phyloP scores from a whole-genome alignment of 1,140 invertebrate genomes.

The Procambarus clarkii region DNA sequence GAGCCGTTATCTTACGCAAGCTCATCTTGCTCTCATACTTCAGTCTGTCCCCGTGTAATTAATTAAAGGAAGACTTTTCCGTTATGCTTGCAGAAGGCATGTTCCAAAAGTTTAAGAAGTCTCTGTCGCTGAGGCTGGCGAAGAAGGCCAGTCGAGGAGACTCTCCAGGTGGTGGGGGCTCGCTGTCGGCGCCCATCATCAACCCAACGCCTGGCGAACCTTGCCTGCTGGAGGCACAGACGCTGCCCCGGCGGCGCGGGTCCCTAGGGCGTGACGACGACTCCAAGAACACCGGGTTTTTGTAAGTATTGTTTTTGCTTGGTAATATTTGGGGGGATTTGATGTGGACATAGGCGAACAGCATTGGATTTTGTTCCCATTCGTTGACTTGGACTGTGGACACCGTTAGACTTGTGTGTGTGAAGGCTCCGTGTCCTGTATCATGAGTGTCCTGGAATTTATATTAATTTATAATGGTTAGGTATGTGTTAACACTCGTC shows the following conservation, averaged over 20 bases:
- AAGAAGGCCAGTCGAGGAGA: constrained; percentile 47
- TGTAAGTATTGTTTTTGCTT: constrained; percentile 28
- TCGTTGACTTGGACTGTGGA: too few relatives aligned
- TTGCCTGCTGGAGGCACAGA: constrained; percentile 13
- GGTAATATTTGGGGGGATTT: too few relatives aligned
- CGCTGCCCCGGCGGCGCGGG: constrained; percentile 42
- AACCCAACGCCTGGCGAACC: neutral
- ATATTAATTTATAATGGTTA: too few relatives aligned
- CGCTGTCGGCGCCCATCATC: constrained; percentile 18
- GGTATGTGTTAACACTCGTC: too few relatives aligned
- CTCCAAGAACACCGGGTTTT: constrained; percentile 21
- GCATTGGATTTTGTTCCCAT: too few relatives aligned
- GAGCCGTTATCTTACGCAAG: too few relatives aligned
- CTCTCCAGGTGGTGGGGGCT: constrained; percentile 11
- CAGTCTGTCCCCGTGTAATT: too few relatives aligned
- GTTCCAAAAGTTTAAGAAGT: constrained; percentile 67
- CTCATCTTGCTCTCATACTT: too few relatives aligned
- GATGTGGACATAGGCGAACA: too few relatives aligned
- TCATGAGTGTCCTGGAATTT: too few relatives aligned
- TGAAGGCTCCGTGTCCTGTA: too few relatives aligned
- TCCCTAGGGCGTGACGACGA: constrained; percentile 41
- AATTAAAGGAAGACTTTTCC: constrained; percentile 36
- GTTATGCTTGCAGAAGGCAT: constrained; percentile 72
- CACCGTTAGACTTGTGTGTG: too few relatives aligned
- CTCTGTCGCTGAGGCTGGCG: constrained; percentile 40